Evolutionary conservation across 2,888 invertebrate species (phyloP), one percentile per base, ranked within the genome.

Genomic region (Ormyrus pomaceus): DNA sequence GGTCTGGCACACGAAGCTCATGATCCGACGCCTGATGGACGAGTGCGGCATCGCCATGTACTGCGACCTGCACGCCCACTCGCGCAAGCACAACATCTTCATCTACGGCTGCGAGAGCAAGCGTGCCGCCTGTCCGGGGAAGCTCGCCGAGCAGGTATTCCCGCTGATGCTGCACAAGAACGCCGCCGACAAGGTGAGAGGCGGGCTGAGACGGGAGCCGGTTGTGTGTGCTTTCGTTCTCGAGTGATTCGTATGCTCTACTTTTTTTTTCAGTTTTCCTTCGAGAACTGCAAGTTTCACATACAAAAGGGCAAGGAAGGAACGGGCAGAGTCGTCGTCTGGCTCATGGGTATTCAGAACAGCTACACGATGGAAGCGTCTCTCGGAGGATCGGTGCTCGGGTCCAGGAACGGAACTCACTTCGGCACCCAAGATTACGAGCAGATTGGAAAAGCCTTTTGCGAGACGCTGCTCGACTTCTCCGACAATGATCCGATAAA

Each of bases 301-400:
- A 95, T 98, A 85, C 97, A 98, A 91, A 95, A 97, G 83, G 96
- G 95, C 86, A 98, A 98, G 92, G 98, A 98, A 91, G 98, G 98
- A 4, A 98, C 98, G 0, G 98, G 98, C 6, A 92, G 98, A 79
- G 96, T 98, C 8, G 98, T 98, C 0, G 95, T 98, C 87, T 98
- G 98, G 98, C 96, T 97, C 93, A 94, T 98, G 93, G 98, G 98
- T 46, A 96, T 98, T 65, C 95, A 95, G 79, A 97, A 98, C 87
- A 98, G 98, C 90, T 98, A 97, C 89, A 98, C 98, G 5, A 94
- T 98, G 94, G 98, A 98, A 92, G 97, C 98, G 7, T 98, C 98
- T 0, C 96, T 98, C 90, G 97, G 97, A 71, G 98, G 98, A 9
- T 96, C 98, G 2, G 95, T 95, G 83, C 91, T 97, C 77, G 97